These are phyloP conservation scores for Hybognathus amarus DNA, from an alignment of 2,797 vertebrate species.

Conservation along the genomic window DNA sequence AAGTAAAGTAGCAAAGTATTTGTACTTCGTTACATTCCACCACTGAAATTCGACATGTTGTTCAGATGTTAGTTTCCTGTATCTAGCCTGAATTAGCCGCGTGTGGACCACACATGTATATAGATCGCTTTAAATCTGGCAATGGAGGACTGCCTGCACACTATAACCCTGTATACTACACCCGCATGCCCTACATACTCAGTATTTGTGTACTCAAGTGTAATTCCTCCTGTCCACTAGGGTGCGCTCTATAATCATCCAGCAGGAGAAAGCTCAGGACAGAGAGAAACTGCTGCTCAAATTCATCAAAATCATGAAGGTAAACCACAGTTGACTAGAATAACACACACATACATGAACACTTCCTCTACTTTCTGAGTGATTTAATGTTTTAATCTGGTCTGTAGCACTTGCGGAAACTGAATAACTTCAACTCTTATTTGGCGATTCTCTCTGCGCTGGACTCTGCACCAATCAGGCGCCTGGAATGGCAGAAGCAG, in stretches of 20 bases:
- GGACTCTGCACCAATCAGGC: constrained; percentile 97
- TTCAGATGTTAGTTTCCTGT: background rate
- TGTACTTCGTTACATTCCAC: too few relatives aligned
- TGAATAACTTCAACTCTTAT: constrained; percentile 99
- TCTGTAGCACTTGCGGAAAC: constrained; percentile 94
- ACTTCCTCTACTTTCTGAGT: background rate
- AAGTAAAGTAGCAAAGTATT: too few relatives aligned
- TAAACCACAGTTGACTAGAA: constrained; percentile 57
- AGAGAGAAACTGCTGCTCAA: constrained; percentile 95
- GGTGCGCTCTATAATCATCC: constrained; percentile 99
- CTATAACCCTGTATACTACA: background rate
- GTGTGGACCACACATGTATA: background rate
- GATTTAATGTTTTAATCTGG: background rate
- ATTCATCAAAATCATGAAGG: constrained; percentile 99
- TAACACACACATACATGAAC: background rate
- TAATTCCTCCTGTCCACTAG: constrained; percentile 69
- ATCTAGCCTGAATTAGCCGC: background rate
- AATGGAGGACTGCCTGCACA: background rate
- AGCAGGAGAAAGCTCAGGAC: constrained; percentile 98
- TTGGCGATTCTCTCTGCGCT: constrained; percentile 96
- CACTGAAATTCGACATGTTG: background rate
- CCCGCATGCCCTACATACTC: background rate
- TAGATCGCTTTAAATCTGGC: background rate
- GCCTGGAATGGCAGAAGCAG: constrained; percentile 99
- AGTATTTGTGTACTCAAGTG: background rate